Evolutionary conservation across 2,797 vertebrate species (phyloP), one percentile per base, ranked within the genome.

Genomic region (Pyrocephalus nanus): DNA sequence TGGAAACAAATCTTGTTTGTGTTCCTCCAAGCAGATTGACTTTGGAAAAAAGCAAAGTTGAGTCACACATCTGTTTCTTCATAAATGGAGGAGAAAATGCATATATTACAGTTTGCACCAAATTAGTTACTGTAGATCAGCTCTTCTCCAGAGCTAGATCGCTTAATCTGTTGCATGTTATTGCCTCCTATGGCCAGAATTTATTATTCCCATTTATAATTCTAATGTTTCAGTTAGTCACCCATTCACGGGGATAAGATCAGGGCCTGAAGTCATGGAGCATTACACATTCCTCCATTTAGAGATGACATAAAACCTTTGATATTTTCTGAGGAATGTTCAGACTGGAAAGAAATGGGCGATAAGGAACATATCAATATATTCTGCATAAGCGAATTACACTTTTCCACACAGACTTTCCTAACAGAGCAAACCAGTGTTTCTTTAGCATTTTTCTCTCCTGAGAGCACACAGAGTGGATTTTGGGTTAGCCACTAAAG

Each of bases 191-290:
- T 94, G 74, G 92, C 83, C 88, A 92, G 86, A 92, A 94, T 96
- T 94, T 93, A 94, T 92, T 77, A 91, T 95, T 95, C 87, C 70
- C 92, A 89, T 94, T 95, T 96, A 95, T 92, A 96, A 94, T 72
- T 74, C 93, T 96, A 95, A 96, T 92, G 93, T 95, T 96, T 95
- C 96, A 87, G 86, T 96, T 94, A 94, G 93, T 96, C 93, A 94
- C 95, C 90, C 90, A 80, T 89, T 95, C 80, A 74, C 42, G 65
- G 74, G 96, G 88, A 92, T 96, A 96, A 95, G 90, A 96, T 96
- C 95, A 93, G 90, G 54, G 88, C 80, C 93, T 92, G 83, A 91
- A 95, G 94, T 90, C 92, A 94, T 27, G 53, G 57, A 86, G 64
- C 80, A 88, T 95, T 95, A 89, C 86, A 82, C 90, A 80, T 82